Conservation (phyloP, 2,113 vertebrate genomes). For the Cranoglanis bouderius region DNA sequence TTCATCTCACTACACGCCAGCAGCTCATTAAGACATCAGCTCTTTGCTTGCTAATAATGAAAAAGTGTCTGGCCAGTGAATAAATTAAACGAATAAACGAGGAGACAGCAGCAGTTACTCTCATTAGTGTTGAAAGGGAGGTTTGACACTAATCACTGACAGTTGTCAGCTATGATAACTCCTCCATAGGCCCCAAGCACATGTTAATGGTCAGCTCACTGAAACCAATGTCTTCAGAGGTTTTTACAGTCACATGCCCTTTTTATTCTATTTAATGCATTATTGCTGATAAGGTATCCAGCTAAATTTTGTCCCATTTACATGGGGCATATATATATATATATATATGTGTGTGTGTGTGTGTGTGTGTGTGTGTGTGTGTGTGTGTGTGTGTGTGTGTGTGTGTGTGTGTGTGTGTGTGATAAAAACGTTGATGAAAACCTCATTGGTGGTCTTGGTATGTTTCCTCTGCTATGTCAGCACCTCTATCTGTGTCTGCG, state of each 20-base stretch:
- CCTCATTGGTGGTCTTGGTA: not conserved
- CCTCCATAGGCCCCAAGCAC: not conserved
- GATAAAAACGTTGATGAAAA: conserved; percentile 32
- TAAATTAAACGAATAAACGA: not conserved
- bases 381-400: no score
- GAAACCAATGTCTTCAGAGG: no score
- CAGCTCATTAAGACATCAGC: conserved; percentile 26
- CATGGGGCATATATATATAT: not conserved
- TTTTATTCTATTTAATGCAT: not conserved
- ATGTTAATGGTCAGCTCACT: not conserved
- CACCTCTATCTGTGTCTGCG: not conserved
- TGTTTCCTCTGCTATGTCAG: not conserved
- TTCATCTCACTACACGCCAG: not conserved
- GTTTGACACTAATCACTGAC: conserved; percentile 5
- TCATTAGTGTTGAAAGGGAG: not conserved
- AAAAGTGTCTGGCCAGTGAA: conserved; percentile 11
- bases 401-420: no score
- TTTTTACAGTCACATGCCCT: not conserved
- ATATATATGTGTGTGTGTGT: no score
- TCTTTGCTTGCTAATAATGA: conserved; percentile 29
- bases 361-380: no score
- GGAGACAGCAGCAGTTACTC: not conserved
- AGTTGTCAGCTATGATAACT: not conserved
- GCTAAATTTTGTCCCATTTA: not conserved
- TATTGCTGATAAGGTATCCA: not conserved